phyloP scores from a whole-genome alignment of 1,140 invertebrate species.

The Drosophila takahashii region DNA sequence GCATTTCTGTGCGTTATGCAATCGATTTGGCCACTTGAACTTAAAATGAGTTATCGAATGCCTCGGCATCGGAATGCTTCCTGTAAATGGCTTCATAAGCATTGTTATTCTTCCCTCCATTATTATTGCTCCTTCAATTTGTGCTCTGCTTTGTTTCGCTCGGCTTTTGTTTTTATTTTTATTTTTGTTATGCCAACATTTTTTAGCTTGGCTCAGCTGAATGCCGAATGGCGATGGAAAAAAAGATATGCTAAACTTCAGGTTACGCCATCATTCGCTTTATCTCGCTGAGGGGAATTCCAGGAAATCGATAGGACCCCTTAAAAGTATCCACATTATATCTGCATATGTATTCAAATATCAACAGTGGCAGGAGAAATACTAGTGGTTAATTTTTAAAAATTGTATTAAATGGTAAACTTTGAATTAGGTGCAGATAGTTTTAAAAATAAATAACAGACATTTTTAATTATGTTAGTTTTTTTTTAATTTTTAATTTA shows the following conservation, averaged over 20 bases:
- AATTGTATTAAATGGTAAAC: neutral
- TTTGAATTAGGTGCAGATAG: too few species aligned
- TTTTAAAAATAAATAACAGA: neutral
- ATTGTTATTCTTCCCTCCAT: neutral
- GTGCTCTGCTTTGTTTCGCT: conserved; percentile 2
- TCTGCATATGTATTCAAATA: conserved; percentile 14
- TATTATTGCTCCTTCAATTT: conserved; percentile 22
- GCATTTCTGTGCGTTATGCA: conserved; percentile 32
- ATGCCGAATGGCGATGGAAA: conserved; percentile 40
- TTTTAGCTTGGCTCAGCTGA: conserved; percentile 39
- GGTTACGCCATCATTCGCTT: conserved; percentile 15
- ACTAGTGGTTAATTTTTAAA: neutral
- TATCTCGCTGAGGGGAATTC: conserved; percentile 22
- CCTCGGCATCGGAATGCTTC: conserved; percentile 14
- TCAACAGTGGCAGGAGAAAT: neutral
- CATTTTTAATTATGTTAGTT: too few species aligned
- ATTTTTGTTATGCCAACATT: conserved; percentile 29
- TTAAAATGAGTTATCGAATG: conserved; percentile 43
- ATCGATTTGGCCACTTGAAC: conserved; percentile 48
- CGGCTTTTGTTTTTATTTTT: conserved; percentile 9
- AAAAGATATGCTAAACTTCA: conserved; percentile 35
- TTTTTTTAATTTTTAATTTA: neutral
- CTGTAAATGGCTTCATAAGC: conserved; percentile 32
- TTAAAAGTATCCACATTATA: conserved; percentile 27
- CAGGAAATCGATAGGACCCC: conserved; percentile 36